Evolutionary conservation across 2,797 vertebrate species (phyloP).

Genomic region (Bovichtus variegatus): DNA sequence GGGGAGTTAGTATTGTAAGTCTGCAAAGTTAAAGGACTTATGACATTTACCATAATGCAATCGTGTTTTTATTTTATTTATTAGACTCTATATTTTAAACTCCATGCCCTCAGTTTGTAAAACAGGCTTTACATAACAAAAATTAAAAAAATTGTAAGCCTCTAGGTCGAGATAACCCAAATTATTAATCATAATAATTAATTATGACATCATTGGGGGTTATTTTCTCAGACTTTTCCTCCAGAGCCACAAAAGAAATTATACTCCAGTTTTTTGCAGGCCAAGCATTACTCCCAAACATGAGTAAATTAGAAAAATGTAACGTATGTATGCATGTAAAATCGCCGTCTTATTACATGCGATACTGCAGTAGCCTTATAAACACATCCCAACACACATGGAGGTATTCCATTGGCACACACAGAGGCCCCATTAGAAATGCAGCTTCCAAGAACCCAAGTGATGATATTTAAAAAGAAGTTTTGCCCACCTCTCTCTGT

Average conservation of each 20-base stretch:
- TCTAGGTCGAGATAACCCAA: neutral
- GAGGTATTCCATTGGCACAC: constrained; percentile 1
- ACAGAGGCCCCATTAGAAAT: constrained; percentile 24
- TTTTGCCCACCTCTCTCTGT: constrained; percentile 66
- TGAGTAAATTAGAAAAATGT: neutral
- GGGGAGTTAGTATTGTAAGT: neutral
- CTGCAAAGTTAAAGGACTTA: neutral
- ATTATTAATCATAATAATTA: too few species aligned
- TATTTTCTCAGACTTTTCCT: neutral
- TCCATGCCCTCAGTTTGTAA: too few species aligned
- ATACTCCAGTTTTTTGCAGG: neutral
- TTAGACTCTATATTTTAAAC: neutral
- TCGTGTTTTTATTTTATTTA: neutral
- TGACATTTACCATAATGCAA: neutral
- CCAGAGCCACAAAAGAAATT: neutral
- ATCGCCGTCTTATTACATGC: too few species aligned
- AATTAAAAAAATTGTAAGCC: neutral
- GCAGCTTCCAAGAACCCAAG: constrained; percentile 58
- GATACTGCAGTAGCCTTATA: constrained; percentile 13
- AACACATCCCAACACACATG: neutral
- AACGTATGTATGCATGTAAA: too few species aligned
- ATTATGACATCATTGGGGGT: neutral
- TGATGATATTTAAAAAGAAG: constrained; percentile 70
- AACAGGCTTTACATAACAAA: too few species aligned
- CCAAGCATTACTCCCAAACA: neutral